Conservation (phyloP, 2,888 invertebrate genomes). For the Sinodicranocentrus sp. region DNA sequence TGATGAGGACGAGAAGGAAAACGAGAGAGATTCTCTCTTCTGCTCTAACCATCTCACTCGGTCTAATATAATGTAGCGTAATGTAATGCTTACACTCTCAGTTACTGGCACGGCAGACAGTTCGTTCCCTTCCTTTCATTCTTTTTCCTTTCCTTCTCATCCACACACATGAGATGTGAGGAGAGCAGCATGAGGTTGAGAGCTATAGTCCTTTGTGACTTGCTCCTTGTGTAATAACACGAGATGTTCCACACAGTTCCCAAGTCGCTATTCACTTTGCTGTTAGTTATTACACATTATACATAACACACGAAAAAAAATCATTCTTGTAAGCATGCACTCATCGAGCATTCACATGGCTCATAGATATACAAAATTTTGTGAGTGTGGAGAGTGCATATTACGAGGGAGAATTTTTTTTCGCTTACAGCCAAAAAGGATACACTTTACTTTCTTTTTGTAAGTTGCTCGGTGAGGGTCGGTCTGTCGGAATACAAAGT, state of each 20-base stretch:
- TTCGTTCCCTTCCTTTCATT: slow-evolving; percentile 64
- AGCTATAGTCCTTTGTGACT: slow-evolving; percentile 58
- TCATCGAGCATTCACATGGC: slow-evolving; percentile 25
- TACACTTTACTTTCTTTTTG: slow-evolving; percentile 66
- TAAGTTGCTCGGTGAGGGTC: slow-evolving; percentile 64
- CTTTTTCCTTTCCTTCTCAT: slow-evolving; percentile 27
- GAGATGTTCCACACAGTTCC: slow-evolving; percentile 53
- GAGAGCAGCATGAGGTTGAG: slow-evolving; percentile 42
- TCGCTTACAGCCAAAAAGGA: slow-evolving; percentile 61
- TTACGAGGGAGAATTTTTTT: slow-evolving; percentile 52
- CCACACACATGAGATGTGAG: neutral
- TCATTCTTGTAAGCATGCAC: slow-evolving; percentile 22
- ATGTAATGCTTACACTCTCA: slow-evolving; percentile 45
- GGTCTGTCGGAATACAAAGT: slow-evolving; percentile 62
- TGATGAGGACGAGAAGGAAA: slow-evolving; percentile 53
- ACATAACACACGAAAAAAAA: slow-evolving; percentile 15
- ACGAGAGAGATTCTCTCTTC: slow-evolving; percentile 48
- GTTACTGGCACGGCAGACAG: slow-evolving; percentile 46
- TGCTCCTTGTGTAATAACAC: slow-evolving; percentile 48
- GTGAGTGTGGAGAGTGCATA: neutral
- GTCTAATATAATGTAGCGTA: slow-evolving; percentile 39
- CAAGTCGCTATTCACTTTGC: slow-evolving; percentile 65
- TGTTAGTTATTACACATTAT: slow-evolving; percentile 50
- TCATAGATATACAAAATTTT: neutral
- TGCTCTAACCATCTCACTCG: slow-evolving; percentile 7